A percentile compares a stretch with the other conserved stretches of the same genome.
Conservation (phyloP, 2,888 invertebrate species). For the Eristalis arbustorum region DNA sequence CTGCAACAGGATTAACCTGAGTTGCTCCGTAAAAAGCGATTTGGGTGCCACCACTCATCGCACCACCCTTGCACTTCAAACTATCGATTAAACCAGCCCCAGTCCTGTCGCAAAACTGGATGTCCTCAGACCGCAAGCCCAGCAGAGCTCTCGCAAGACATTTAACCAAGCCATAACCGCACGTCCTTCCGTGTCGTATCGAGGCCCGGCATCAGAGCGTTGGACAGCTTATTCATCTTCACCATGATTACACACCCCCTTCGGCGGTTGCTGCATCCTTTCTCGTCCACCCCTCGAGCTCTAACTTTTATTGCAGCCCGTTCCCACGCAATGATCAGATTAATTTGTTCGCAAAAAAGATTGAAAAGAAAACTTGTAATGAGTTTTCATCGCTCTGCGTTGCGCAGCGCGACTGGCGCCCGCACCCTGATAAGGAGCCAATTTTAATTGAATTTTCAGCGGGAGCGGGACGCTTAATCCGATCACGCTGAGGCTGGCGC, state of each 20-base stretch:
- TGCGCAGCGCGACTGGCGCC: background rate
- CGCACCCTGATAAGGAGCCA: slow-evolving; percentile 13
- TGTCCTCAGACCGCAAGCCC: background rate
- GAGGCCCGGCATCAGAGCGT: background rate
- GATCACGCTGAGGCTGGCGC: slow-evolving; percentile 28
- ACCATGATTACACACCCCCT: background rate
- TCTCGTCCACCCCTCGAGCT: background rate
- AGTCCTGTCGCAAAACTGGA: background rate
- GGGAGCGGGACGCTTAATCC: slow-evolving; percentile 32
- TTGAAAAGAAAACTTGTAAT: background rate
- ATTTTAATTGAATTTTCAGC: slow-evolving; percentile 46
- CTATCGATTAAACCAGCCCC: background rate
- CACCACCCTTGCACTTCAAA: background rate
- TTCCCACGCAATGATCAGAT: background rate
- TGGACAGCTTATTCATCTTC: background rate
- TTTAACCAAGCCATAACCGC: background rate
- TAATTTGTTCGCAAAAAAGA: background rate
- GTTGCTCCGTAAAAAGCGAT: background rate
- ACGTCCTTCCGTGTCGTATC: background rate
- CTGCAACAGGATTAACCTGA: background rate
- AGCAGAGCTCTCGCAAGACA: background rate
- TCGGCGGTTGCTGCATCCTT: background rate
- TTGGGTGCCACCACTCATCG: background rate
- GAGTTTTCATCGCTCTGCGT: background rate
- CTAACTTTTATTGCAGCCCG: background rate